These are phyloP conservation scores for Heterodera filipjevi DNA, from an alignment of 2,888 invertebrate species.

Conservation along the genomic window DNA sequence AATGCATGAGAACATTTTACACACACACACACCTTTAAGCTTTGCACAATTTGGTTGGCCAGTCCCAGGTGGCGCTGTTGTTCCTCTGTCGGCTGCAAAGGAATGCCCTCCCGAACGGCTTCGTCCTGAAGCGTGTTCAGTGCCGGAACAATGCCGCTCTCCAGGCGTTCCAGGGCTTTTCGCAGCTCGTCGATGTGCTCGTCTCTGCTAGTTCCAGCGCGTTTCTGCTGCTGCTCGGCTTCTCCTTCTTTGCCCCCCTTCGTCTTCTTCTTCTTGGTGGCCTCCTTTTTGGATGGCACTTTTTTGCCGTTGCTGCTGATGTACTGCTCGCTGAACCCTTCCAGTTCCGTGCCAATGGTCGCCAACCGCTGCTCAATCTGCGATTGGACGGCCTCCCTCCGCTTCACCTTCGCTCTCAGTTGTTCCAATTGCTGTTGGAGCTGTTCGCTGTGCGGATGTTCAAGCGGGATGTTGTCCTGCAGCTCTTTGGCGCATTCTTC, in stretches of 20 bases:
- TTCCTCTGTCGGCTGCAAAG: neutral
- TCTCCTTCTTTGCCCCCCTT: neutral
- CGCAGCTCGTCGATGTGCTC: constrained; percentile 13
- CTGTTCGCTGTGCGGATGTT: constrained; percentile 9
- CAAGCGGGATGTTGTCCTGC: constrained; percentile 1
- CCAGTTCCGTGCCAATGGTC: constrained; percentile 10
- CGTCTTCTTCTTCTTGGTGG: neutral
- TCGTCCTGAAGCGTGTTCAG: constrained; percentile 70
- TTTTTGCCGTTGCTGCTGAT: neutral
- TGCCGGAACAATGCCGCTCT: constrained; percentile 43
- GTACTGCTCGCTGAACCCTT: neutral
- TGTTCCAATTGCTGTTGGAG: constrained; percentile 22
- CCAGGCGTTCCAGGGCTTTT: neutral
- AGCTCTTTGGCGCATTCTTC: constrained; percentile 15
- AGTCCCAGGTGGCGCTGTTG: neutral
- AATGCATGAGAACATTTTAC: neutral
- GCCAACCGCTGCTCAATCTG: constrained; percentile 1
- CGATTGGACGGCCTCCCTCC: constrained; percentile 4
- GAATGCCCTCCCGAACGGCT: constrained; percentile 61
- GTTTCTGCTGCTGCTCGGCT: neutral
- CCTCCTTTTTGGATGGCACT: neutral
- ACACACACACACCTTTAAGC: neutral
- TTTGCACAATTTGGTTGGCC: constrained; percentile 8
- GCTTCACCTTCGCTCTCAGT: constrained; percentile 7
- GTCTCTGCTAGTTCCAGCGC: neutral